Evolutionary conservation across 2,888 invertebrate species (phyloP), one percentile per base, ranked within the genome.

Genomic region (Matsumyia berberina): DNA sequence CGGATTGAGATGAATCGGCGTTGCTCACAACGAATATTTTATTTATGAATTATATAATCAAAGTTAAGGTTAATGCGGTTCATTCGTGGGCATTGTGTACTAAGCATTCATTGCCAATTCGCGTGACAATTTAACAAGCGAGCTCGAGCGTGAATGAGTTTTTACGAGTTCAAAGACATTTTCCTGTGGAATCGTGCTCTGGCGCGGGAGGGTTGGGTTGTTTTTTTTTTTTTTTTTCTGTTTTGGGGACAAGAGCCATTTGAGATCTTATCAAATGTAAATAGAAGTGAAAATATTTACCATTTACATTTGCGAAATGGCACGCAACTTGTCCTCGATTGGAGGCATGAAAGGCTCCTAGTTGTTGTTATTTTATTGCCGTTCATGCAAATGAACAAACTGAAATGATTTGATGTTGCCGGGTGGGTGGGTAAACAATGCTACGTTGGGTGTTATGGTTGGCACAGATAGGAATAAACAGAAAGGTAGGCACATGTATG

Each of bases 61-160:
- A 33, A 37, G 42, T 42, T 77, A 44, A 77, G 81, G 77, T 81
- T 62, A 81, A 51, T 58, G 2, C 5, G 7, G 77, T 81, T 81
- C 70, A 70, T 64, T 81, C 51, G 58, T 73, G 33, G 42, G 12
- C 35, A 37, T 72, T 33, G 53, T 51, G 42, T 31, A 11, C 5
- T 46, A 46, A 12, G 9, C 19, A 57, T 49, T 64, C 58, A 73
- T 51, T 62, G 55, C 42, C 62, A 57, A 70, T 49, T 58, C 8
- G 70, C 70, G 64, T 81, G 77, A 51, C 81, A 64, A 35, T 53
- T 24, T 1, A 17, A 39, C 17, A 33, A 29, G 19, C 12, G 31
- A 31, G 46, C 24, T n/a, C n/a, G 12, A n/a, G 24, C 9, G 9
- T 31, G 49, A 11, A 29, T 15, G 35, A 37, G 19, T 8, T 37